Percentiles rank a stretch among this genome's conserved stretches.
Evolutionary conservation across 2,888 invertebrate genomes (phyloP).

Genomic region (Polietes domitor): DNA sequence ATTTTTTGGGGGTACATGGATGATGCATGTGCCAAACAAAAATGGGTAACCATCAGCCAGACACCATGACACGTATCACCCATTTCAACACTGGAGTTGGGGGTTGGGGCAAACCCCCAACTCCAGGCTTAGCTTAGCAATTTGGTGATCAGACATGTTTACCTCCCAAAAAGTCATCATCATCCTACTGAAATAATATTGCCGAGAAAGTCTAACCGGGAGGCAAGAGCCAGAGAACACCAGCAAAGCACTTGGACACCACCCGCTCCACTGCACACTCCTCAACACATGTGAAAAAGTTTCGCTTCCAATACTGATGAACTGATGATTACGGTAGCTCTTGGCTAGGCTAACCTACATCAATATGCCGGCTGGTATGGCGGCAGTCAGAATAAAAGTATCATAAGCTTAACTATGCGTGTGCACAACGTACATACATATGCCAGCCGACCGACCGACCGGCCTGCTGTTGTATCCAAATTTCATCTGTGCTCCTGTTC

Average conservation of each 20-base stretch:
- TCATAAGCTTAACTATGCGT: not conserved
- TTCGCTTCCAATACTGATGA: not conserved
- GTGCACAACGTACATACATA: no score
- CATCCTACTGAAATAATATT: not conserved
- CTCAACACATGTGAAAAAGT: not conserved
- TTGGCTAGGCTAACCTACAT: not conserved
- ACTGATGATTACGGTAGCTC: not conserved
- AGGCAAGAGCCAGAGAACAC: not conserved
- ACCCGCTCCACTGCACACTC: not conserved
- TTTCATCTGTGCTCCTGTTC: slow-evolving; percentile 33
- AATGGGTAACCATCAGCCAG: not conserved
- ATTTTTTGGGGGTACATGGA: not conserved
- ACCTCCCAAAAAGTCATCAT: not conserved
- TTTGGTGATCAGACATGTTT: not conserved
- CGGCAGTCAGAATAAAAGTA: no score
- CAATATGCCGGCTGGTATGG: not conserved
- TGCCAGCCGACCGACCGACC: not conserved
- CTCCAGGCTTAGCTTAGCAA: not conserved
- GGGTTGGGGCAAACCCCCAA: not conserved
- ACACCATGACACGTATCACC: not conserved
- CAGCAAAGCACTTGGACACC: not conserved
- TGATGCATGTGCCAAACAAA: not conserved
- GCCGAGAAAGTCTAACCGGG: not conserved
- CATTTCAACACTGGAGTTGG: not conserved
- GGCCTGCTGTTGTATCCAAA: not conserved